Percentiles rank a stretch among this genome's conserved stretches.
Conservation (phyloP, 2,113 vertebrate species). For the Amia ocellicauda region DNA sequence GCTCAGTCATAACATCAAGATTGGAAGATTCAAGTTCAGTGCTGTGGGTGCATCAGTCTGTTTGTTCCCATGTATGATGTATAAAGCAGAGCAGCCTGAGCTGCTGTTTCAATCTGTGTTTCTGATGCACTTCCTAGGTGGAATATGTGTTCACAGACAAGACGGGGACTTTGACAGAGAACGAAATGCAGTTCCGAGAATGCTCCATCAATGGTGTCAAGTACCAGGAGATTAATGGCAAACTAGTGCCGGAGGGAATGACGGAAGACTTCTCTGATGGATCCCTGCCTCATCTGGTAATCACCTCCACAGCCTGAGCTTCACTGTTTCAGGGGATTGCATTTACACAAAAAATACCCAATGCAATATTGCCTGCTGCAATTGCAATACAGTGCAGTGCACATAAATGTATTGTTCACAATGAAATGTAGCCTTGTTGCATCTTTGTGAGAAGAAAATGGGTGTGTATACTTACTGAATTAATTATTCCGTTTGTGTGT, state of each 20-base stretch:
- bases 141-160: constrained; percentile 98
- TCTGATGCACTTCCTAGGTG: constrained; percentile 55
- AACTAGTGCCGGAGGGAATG: constrained; percentile 84
- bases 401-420: too few species aligned
- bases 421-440: too few species aligned
- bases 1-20: too few species aligned
- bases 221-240: constrained; percentile 90
- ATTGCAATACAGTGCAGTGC: too few species aligned
- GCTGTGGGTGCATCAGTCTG: too few species aligned
- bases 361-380: neutral
- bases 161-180: constrained; percentile 96
- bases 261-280: constrained; percentile 78
- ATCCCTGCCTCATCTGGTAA: constrained; percentile 70
- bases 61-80: too few species aligned
- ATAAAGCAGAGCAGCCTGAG: too few species aligned
- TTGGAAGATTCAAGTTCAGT: too few species aligned
- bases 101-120: too few species aligned
- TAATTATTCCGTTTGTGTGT: constrained; percentile 7
- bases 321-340: neutral
- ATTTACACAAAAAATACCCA: neutral
- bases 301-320: too few species aligned
- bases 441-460: too few species aligned
- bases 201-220: constrained; percentile 93
- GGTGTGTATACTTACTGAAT: neutral
- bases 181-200: constrained; percentile 96